Evolutionary conservation across 2,113 vertebrate species (phyloP).

Genomic region (Actinemys pallida): DNA sequence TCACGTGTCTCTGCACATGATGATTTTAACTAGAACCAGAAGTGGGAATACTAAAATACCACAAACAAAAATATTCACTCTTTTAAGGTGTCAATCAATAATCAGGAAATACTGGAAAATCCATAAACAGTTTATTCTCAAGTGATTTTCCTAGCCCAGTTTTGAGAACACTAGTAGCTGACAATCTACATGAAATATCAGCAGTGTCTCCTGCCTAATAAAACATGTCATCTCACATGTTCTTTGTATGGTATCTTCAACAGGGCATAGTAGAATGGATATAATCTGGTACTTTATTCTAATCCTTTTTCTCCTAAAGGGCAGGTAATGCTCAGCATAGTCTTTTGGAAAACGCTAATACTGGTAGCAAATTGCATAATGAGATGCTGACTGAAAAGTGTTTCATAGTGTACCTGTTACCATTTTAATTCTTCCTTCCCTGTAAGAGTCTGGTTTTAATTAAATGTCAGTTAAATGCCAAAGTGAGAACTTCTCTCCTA

Average conservation of each 20-base stretch:
- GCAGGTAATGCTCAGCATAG: neutral
- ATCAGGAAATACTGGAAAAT: conserved; percentile 1
- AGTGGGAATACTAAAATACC: conserved; percentile 10
- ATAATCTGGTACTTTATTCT: neutral
- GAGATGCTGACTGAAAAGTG: neutral
- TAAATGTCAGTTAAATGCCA: conserved; percentile 56
- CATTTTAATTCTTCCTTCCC: conserved; percentile 65
- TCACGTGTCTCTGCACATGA: conserved; percentile 51
- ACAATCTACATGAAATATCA: accelerated
- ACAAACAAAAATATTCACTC: neutral
- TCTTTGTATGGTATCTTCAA: neutral
- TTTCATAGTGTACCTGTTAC: conserved; percentile 3
- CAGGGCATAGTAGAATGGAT: neutral
- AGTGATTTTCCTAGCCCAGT: neutral
- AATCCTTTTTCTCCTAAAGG: neutral
- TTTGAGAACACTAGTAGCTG: neutral
- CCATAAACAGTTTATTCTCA: neutral
- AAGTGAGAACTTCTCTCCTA: conserved; percentile 68
- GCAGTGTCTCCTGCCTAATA: neutral
- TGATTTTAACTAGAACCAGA: neutral
- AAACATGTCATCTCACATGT: neutral
- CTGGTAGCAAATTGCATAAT: neutral
- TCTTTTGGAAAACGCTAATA: neutral
- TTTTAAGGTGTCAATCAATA: neutral
- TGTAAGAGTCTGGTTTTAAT: conserved; percentile 69